These are phyloP conservation scores for Nothobranchius furzeri DNA, from an alignment of 2,113 vertebrate genomes.

Conservation along the genomic window DNA sequence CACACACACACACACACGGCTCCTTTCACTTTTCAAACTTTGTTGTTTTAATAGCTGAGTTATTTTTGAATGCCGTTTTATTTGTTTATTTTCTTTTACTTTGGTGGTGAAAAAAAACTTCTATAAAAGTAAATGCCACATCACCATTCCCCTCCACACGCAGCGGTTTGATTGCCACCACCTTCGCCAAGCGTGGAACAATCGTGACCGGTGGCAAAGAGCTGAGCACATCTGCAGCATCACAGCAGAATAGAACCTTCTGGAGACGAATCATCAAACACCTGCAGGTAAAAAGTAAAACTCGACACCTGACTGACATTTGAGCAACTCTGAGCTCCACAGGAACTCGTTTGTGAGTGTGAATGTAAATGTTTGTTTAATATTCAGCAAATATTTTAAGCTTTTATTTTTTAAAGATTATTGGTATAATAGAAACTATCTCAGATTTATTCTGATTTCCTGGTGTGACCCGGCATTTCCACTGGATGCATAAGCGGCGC, in stretches of 20 bases:
- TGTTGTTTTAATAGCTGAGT: neutral
- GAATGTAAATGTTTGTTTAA: neutral
- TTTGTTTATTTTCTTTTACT: neutral
- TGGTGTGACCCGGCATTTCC: no score
- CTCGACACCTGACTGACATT: slow-evolving; percentile 5
- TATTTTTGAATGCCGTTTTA: neutral
- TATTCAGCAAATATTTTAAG: no score
- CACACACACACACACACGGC: slow-evolving; percentile 6
- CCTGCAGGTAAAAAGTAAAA: slow-evolving; percentile 22
- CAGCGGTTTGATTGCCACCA: slow-evolving; percentile 4
- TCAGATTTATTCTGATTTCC: no score
- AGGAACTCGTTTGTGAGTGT: no score
- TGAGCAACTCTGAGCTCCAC: neutral
- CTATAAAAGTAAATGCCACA: slow-evolving; percentile 28
- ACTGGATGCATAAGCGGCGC: no score
- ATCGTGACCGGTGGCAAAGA: slow-evolving; percentile 42
- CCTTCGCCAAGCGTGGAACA: slow-evolving; percentile 36
- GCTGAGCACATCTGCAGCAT: slow-evolving; percentile 18
- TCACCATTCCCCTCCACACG: slow-evolving; percentile 36
- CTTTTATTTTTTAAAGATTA: no score
- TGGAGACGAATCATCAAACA: slow-evolving; percentile 41
- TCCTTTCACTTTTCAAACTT: neutral
- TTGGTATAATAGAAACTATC: no score
- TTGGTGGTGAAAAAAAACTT: slow-evolving; percentile 4
- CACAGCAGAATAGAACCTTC: slow-evolving; percentile 26